Evolutionary conservation across 2,113 vertebrate species (phyloP).

Genomic region (Lophotis ruficrista): DNA sequence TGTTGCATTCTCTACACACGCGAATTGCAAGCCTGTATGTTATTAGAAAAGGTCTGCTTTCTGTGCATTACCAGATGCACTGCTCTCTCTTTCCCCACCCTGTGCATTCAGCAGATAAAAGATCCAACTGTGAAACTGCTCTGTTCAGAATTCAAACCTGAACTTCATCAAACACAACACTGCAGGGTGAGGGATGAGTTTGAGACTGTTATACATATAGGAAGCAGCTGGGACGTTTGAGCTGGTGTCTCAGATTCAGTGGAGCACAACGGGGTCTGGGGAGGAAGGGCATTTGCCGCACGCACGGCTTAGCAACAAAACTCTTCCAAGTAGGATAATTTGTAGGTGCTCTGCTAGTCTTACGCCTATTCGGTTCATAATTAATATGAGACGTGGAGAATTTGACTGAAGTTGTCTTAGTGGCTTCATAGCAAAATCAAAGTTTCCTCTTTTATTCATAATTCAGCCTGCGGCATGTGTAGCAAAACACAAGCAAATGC

Average conservation of each 20-base stretch:
- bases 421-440: not conserved
- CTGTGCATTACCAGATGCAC: not conserved
- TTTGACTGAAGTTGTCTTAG: not conserved
- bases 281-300: not conserved
- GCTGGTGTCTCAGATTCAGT: not conserved
- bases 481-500: not conserved
- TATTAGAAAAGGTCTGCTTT: not conserved
- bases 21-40: rapidly evolving
- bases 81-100: not conserved
- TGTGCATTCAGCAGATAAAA: not conserved
- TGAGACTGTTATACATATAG: not conserved
- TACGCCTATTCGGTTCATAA: not conserved
- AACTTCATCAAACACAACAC: not conserved
- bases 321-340: not conserved
- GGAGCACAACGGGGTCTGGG: not conserved
- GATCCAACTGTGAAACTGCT: not conserved
- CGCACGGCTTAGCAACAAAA: not conserved
- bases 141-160: not conserved
- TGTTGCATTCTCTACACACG: not conserved
- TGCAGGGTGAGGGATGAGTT: not conserved
- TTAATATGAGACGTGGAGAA: not conserved
- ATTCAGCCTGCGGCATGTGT: not conserved
- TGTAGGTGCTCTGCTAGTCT: not conserved
- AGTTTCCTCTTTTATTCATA: not conserved
- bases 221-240: not conserved